Percentiles rank a stretch among this genome's conserved stretches.
Evolutionary conservation across 2,113 vertebrate species (phyloP).

Genomic region (Poeciliopsis retropinna): DNA sequence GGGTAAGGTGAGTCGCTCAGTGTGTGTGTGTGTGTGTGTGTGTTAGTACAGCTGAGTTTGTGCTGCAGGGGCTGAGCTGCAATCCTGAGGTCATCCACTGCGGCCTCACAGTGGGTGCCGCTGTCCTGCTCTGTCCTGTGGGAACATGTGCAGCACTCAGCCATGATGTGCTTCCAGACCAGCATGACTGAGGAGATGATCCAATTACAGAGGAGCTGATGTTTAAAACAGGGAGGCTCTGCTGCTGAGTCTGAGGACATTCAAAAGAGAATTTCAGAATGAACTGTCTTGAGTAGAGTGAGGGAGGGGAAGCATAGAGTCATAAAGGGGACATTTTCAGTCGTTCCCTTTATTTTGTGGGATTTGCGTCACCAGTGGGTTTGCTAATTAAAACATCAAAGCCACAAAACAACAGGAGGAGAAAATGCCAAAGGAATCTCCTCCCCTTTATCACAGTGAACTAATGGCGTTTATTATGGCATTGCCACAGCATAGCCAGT

Average conservation of each 20-base stretch:
- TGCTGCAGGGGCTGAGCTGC: constrained; percentile 23
- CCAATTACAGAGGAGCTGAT: constrained; percentile 65
- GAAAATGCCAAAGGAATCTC: background rate
- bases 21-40: too few species aligned
- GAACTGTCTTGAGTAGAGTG: constrained; percentile 24
- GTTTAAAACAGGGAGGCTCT: constrained; percentile 57
- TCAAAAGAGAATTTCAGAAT: constrained; percentile 46
- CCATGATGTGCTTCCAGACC: too few species aligned
- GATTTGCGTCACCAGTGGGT: constrained; percentile 24
- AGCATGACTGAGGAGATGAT: constrained; percentile 56
- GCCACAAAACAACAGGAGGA: constrained; percentile 13
- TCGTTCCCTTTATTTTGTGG: constrained; percentile 18
- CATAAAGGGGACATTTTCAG: background rate
- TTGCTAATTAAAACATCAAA: constrained; percentile 47
- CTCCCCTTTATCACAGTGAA: background rate
- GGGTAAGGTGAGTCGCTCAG: background rate
- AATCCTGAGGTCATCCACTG: constrained; percentile 40
- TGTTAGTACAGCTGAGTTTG: constrained; percentile 15
- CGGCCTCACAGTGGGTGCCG: too few species aligned
- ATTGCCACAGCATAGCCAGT: background rate
- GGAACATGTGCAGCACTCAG: too few species aligned
- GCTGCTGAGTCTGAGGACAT: constrained; percentile 38
- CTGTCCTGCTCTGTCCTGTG: too few species aligned
- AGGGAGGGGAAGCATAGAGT: too few species aligned
- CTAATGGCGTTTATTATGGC: background rate